Conservation (phyloP, 2,797 vertebrate species). For the Xenops minutus region DNA sequence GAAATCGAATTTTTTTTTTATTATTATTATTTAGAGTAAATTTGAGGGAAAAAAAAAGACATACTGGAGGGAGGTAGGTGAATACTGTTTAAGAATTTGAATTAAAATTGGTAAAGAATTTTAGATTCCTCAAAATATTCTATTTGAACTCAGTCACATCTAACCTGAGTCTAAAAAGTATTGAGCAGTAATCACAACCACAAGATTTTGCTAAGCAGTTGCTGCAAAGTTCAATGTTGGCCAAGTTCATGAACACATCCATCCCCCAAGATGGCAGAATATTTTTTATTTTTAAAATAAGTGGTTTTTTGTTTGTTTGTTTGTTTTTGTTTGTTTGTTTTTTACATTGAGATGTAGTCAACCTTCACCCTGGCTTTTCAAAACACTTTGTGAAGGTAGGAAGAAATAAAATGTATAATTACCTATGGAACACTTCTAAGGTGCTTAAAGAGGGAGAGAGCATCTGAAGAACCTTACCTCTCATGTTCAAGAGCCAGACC, state of each 20-base stretch:
- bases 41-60: neutral
- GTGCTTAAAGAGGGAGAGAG: neutral
- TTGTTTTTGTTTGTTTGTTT: neutral
- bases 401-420: neutral
- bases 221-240: neutral
- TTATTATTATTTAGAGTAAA: neutral
- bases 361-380: neutral
- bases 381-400: neutral
- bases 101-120: neutral
- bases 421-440: neutral
- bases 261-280: neutral
- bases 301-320: neutral
- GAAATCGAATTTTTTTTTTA: rapidly evolving
- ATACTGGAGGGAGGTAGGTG: neutral
- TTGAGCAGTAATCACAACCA: neutral
- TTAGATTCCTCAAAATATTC: neutral
- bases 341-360: neutral
- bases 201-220: neutral
- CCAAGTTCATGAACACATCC: neutral
- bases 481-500: neutral
- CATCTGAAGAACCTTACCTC: neutral
- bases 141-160: neutral
- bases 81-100: neutral
- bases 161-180: neutral
- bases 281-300: neutral